Evolutionary conservation across 2,888 invertebrate genomes (phyloP), one percentile per base, ranked within the genome.

Genomic region (Margaritifera margaritifera): DNA sequence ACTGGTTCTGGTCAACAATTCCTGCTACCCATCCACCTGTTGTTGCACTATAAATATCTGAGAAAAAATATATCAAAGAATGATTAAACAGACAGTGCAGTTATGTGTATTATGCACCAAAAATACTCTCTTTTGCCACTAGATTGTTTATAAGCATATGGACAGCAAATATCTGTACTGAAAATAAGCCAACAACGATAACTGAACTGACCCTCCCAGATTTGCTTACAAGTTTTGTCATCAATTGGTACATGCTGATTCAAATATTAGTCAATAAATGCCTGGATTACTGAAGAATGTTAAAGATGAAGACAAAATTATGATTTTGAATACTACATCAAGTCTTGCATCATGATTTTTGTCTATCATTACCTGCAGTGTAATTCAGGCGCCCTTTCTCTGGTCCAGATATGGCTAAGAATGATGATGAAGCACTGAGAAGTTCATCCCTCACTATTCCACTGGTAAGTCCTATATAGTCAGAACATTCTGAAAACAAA

Each of bases 11-110:
- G 60, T 87, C 84, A n/a, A 65, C 64, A 6, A 71, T 68, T 18
- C 66, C 74, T 3, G 87, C 80, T 6, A 86, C 83, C 88, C 88
- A 88, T 4, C 84, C 88, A 31, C 87, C 87, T 22, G 80, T 75
- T 27, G 74, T 63, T n/a, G 69, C 87, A 20, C 75, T 72, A 20
- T 69, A 31, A 11, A 42, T 54, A 20, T 50, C 79, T 74, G 52
- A 25, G 53, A 67, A 18, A 18, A 20, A 51, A 54, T n/a, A 54
- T 22, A 8, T 24, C 50, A 6, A 31, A 50, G 22, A 62, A 51
- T 20, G 42, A n/a, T 20, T 51, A 62, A n/a, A 50, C 42, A 51
- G 1, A 50, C 20, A 20, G 22, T 22, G 18, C 22, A 24, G 19
- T 56, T 22, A 24, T 24, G 56, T 56, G 15, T 15, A 42, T 15